These are phyloP conservation scores for Hermatobates lingyangjiaoensis DNA, from an alignment of 1,140 invertebrate genomes.

Conservation along the genomic window DNA sequence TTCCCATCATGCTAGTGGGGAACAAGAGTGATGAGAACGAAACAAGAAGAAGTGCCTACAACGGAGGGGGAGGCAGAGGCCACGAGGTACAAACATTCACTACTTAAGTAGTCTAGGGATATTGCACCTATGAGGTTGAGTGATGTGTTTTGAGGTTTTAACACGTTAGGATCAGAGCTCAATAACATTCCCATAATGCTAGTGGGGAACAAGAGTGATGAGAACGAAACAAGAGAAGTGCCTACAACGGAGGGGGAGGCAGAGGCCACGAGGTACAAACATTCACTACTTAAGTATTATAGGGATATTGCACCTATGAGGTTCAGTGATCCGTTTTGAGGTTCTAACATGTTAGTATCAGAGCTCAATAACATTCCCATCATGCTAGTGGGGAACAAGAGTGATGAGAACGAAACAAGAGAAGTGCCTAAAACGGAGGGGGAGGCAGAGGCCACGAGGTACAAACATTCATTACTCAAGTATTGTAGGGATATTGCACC, in stretches of 20 bases:
- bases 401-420: constrained; percentile 75
- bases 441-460: constrained; percentile 58
- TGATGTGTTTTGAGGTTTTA: too few species aligned
- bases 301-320: too few species aligned
- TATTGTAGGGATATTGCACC: too few species aligned
- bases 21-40: constrained; percentile 93
- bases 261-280: constrained; percentile 53
- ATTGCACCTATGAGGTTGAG: too few species aligned
- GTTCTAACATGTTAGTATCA: too few species aligned
- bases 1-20: constrained; percentile 83
- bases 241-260: constrained; percentile 57
- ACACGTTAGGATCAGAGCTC: constrained; percentile 52
- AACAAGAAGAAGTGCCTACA: constrained; percentile 56
- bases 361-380: constrained; percentile 71
- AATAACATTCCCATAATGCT: constrained; percentile 82
- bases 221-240: constrained; percentile 73
- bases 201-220: constrained; percentile 89
- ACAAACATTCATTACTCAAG: too few species aligned
- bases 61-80: constrained; percentile 74
- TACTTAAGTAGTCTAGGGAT: too few species aligned
- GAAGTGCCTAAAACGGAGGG: constrained; percentile 66
- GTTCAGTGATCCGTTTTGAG: too few species aligned
- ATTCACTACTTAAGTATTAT: too few species aligned
- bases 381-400: constrained; percentile 88
- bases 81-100: too few species aligned